phyloP scores from a whole-genome alignment of 2,888 invertebrate genomes.

The Athripsodes cinereus region DNA sequence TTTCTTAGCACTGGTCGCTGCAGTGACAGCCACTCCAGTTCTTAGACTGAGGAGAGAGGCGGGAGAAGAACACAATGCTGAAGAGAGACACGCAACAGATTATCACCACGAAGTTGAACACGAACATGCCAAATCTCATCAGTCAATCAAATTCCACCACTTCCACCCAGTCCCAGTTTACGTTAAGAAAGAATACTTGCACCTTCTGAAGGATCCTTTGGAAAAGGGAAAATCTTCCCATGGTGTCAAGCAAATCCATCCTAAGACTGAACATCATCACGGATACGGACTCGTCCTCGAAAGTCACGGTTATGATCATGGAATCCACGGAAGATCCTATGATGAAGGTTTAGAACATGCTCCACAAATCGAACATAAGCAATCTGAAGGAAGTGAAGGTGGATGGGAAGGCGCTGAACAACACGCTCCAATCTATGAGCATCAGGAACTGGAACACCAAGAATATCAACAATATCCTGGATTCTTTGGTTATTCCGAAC shows the following conservation, averaged over 20 bases:
- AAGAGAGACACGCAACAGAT: constrained; percentile 43
- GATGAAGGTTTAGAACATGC: constrained; percentile 24
- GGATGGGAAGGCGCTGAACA: constrained; percentile 8
- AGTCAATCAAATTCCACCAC: constrained; percentile 63
- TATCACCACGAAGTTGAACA: constrained; percentile 56
- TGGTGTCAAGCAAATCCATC: constrained; percentile 54
- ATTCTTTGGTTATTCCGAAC: not conserved
- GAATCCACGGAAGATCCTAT: constrained; percentile 21
- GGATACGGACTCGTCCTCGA: constrained; percentile 56
- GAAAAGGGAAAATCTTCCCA: constrained; percentile 57
- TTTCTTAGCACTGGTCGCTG: constrained; percentile 47
- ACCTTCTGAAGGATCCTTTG: constrained; percentile 58
- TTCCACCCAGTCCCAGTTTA: constrained; percentile 65
- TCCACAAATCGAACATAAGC: constrained; percentile 28
- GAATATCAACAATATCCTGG: not conserved
- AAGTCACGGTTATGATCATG: constrained; percentile 47
- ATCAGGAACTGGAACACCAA: constrained; percentile 5
- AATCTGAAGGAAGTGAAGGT: not conserved
- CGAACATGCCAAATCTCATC: constrained; percentile 63
- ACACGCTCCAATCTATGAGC: constrained; percentile 13
- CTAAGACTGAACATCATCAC: constrained; percentile 53
- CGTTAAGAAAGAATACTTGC: constrained; percentile 61
- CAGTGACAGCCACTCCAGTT: constrained; percentile 41
- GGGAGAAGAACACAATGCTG: constrained; percentile 38
- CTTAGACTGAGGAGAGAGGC: constrained; percentile 31